Conservation (phyloP, 2,113 vertebrate species). For the Larimichthys polyactis region DNA sequence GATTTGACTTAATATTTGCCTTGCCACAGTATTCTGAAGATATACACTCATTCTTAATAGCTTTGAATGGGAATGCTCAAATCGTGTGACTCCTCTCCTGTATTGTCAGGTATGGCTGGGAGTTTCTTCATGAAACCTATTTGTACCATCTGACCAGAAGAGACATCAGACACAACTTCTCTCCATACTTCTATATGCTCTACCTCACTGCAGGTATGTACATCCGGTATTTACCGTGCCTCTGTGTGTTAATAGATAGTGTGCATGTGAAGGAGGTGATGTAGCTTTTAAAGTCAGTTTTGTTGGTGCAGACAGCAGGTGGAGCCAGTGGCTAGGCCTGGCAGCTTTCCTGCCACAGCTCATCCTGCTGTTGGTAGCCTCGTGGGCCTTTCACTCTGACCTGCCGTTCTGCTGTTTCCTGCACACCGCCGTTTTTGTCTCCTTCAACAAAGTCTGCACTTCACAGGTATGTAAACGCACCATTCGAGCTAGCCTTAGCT, state of each 20-base stretch:
- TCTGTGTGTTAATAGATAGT: not conserved
- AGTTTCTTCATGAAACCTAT: conserved; percentile 93
- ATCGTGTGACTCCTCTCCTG: not conserved
- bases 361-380: conserved; percentile 84
- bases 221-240: not conserved
- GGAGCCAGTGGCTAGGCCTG: conserved; percentile 88
- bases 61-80: not conserved
- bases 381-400: conserved; percentile 87
- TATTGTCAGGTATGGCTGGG: conserved; percentile 88
- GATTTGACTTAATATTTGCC: not conserved
- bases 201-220: conserved; percentile 88
- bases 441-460: conserved; percentile 99
- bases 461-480: conserved; percentile 86
- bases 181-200: conserved; percentile 97
- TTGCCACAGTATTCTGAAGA: not conserved
- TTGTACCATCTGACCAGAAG: conserved; percentile 93
- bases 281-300: not conserved
- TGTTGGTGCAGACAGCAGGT: conserved; percentile 81
- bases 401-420: conserved; percentile 93
- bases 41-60: not conserved
- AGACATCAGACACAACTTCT: conserved; percentile 97
- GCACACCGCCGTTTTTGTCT: conserved; percentile 92
- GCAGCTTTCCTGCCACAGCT: conserved; percentile 92
- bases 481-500: not conserved
- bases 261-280: not conserved